Conservation (phyloP, 2,888 invertebrate genomes). For the Fragum whitleyi region DNA sequence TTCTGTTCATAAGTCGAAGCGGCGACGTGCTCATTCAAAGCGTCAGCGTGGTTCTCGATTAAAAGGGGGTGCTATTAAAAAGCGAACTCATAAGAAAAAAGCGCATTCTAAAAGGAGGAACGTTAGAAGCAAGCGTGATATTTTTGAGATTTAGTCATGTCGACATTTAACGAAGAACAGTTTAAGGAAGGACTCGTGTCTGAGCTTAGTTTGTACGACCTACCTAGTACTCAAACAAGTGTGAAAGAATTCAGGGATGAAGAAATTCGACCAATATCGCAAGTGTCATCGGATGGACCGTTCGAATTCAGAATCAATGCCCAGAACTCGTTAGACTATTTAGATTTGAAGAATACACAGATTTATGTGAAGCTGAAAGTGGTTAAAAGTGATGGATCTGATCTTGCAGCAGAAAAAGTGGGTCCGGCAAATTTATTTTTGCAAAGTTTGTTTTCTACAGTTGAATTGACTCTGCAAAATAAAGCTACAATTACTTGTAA, state of each 20-base stretch:
- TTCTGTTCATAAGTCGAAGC: background rate
- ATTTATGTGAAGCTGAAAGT: conserved; percentile 16
- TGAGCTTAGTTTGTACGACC: conserved; percentile 18
- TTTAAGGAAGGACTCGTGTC: conserved; percentile 22
- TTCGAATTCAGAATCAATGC: conserved; percentile 29
- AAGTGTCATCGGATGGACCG: conserved; percentile 23
- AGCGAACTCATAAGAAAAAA: background rate
- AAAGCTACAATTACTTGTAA: conserved; percentile 37
- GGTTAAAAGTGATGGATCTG: conserved; percentile 13
- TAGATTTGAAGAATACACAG: conserved; percentile 23
- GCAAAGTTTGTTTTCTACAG: conserved; percentile 58
- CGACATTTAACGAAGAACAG: conserved; percentile 16
- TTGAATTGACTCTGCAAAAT: conserved; percentile 62
- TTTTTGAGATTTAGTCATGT: conserved; percentile 27
- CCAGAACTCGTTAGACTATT: conserved; percentile 28
- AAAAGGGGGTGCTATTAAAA: background rate
- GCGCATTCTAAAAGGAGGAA: conserved; percentile 14
- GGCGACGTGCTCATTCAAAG: conserved; percentile 1
- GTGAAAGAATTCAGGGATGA: conserved; percentile 8
- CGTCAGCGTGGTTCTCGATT: conserved; percentile 6
- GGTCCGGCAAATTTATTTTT: conserved; percentile 61
- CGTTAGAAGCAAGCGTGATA: conserved; percentile 13
- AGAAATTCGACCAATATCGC: conserved; percentile 29
- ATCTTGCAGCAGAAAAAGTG: conserved; percentile 39
- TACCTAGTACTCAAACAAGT: conserved; percentile 29